Conservation (phyloP, 2,888 invertebrate genomes). For the Amitus sp. region DNA sequence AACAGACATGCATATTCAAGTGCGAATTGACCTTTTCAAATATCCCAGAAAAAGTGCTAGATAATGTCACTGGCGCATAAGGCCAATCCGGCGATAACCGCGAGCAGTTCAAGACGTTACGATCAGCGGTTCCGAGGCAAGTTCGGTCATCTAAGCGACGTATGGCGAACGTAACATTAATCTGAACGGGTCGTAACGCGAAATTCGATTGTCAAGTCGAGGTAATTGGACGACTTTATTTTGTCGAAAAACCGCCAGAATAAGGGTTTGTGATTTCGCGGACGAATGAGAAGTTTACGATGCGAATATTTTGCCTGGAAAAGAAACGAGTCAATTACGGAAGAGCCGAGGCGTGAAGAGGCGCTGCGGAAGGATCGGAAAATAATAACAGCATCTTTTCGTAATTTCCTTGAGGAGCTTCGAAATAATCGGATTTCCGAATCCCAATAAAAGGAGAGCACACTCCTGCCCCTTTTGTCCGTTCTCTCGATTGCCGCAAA, state of each 20-base stretch:
- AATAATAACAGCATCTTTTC: neutral
- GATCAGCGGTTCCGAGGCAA: neutral
- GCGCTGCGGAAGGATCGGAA: neutral
- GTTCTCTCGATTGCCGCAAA: slow-evolving; percentile 1
- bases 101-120: neutral
- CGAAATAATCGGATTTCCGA: slow-evolving; percentile 4
- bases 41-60: neutral
- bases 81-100: neutral
- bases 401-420: slow-evolving; percentile 5
- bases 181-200: too few species aligned
- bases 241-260: too few species aligned
- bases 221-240: neutral
- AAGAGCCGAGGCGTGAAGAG: neutral
- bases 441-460: neutral
- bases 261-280: too few species aligned
- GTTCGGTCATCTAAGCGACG: too few species aligned
- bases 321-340: neutral
- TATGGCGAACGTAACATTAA: too few species aligned
- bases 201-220: too few species aligned
- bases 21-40: neutral
- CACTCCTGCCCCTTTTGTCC: neutral
- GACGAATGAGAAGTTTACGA: too few species aligned
- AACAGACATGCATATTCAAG: neutral
- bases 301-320: neutral
- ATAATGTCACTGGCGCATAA: neutral